Base-by-base conservation (phyloP, 1,140 invertebrate genomes). In the Papilio helenus region DNA sequence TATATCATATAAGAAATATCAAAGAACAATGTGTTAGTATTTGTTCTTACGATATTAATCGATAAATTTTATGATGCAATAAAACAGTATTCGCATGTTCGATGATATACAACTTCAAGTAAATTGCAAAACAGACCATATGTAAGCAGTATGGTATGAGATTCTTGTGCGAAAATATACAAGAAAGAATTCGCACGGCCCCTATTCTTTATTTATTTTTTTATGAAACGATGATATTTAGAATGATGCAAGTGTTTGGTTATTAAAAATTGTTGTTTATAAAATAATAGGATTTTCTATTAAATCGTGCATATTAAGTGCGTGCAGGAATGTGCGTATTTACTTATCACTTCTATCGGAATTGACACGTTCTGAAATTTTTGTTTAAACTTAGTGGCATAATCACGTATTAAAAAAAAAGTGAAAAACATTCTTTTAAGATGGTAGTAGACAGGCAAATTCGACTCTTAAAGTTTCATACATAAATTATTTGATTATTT, bases 271-370 rank as follows among this genome's bases (percentile, higher is more conserved):
- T 61, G 29, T 12, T 65, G 23, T 2, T 26, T 29, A 34, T 4
- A 61, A 71, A 71, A 8, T 34, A n/a, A 8, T 3, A 18, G 3
- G 29, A 39, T 18, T 71, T 39, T 39, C 29, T 34, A 16, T 34
- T 39, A n/a, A 34, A 42, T 72, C 14, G 16, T 42, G 34, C 20
- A 39, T 72, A 39, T 44, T 14, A 23, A 44, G 18, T 74, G 72
- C 72, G 72, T 74, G 72, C 44, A 46, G 72, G 72, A 74, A 74
- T 74, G 72, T 74, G 72, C 72, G 72, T 74, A 73, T 18, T 42
- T 9, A 44, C 18, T 26, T 72, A 44, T 72, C 34, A 72, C 8
- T 39, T 10, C 9, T 20, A 44, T 72, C 18, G 16, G 16, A n/a
- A 3, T 72, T 42, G 29, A 74, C 72, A 44, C 42, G 23, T 73